Conservation (phyloP, 2,113 vertebrate species). For the Megatriorchis doriae region DNA sequence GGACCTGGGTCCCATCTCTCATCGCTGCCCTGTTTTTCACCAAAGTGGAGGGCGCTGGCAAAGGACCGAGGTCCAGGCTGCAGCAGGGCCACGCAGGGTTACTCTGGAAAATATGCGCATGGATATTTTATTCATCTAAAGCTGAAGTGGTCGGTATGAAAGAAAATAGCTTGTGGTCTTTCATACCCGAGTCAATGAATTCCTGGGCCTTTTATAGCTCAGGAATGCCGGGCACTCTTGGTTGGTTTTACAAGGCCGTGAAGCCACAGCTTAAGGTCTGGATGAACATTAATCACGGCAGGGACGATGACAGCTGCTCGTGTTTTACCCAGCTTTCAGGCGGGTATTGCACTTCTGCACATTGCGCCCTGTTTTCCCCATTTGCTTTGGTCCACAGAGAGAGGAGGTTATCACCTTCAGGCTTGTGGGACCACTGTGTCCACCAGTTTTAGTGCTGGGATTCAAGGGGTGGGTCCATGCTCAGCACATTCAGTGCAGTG, state of each 20-base stretch:
- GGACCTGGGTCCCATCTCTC: not conserved
- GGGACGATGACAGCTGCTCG: not conserved
- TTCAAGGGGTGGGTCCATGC: no score
- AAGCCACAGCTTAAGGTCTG: not conserved
- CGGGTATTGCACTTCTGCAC: not conserved
- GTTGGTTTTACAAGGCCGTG: not conserved
- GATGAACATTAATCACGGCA: not conserved
- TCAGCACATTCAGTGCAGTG: no score
- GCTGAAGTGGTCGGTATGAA: conserved; percentile 25
- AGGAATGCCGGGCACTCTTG: not conserved
- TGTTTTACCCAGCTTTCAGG: not conserved
- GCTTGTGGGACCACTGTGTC: not conserved
- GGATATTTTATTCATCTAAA: conserved; percentile 54
- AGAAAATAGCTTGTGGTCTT: conserved; percentile 52
- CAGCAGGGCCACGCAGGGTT: not conserved
- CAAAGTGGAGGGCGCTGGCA: not conserved
- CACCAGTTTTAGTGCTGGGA: not conserved
- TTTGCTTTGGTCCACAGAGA: not conserved
- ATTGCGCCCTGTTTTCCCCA: not conserved
- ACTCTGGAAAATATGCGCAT: conserved; percentile 39
- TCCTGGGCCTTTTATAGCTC: conserved; percentile 62
- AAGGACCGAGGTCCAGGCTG: not conserved
- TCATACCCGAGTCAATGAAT: conserved; percentile 58
- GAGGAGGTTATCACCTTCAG: not conserved
- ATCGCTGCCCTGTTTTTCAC: not conserved